A percentile compares a stretch with the other conserved stretches of the same genome.
phyloP scores from a whole-genome alignment of 1,140 invertebrate genomes.

The Pseudobourletiella spinata region DNA sequence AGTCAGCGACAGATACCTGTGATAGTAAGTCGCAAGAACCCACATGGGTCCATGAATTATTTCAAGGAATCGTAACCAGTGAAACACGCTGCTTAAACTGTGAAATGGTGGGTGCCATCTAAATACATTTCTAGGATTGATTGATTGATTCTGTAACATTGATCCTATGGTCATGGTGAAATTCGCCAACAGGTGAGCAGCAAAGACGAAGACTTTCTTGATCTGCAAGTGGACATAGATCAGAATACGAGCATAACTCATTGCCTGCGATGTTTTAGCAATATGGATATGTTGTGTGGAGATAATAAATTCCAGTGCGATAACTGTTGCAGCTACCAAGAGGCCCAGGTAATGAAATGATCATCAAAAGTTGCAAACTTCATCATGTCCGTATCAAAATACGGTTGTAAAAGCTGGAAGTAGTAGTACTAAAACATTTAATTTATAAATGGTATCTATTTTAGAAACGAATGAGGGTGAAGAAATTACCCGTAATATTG shows the following conservation, averaged over 20 bases:
- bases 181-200: slow-evolving; percentile 61
- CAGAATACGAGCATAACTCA: slow-evolving; percentile 99
- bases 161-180: not conserved
- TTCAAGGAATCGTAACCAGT: slow-evolving; percentile 97
- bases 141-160: not conserved
- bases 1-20: slow-evolving; percentile 17
- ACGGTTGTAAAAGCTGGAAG: too few species aligned
- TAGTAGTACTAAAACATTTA: too few species aligned
- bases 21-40: slow-evolving; percentile 60
- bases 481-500: slow-evolving; percentile 94
- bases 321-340: slow-evolving; percentile 97
- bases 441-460: slow-evolving; percentile 36
- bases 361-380: not conserved
- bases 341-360: slow-evolving; percentile 65
- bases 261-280: slow-evolving; percentile 94
- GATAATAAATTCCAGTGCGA: slow-evolving; percentile 99
- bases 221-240: slow-evolving; percentile 97
- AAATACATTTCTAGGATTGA: not conserved
- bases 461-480: slow-evolving; percentile 92
- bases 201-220: slow-evolving; percentile 99
- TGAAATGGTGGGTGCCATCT: slow-evolving; percentile 67
- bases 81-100: slow-evolving; percentile 99
- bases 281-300: slow-evolving; percentile 96
- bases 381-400: not conserved
- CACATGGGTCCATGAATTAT: slow-evolving; percentile 99